These are phyloP conservation scores for Conger conger DNA, from an alignment of 2,113 vertebrate species.

Conservation along the genomic window DNA sequence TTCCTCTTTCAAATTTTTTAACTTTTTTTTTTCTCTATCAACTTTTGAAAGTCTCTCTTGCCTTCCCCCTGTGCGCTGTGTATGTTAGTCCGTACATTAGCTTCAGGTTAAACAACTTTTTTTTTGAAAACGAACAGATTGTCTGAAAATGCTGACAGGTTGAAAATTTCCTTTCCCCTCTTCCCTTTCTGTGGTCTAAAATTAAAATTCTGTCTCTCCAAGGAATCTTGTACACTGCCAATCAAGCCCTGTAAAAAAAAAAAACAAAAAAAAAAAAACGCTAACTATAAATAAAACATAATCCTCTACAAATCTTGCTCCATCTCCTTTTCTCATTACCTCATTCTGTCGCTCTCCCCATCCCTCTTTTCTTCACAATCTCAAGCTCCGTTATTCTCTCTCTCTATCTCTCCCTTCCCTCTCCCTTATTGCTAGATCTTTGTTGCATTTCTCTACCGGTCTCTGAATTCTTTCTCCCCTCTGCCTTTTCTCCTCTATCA, in stretches of 20 bases:
- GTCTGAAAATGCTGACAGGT: slow-evolving; percentile 58
- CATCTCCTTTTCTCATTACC: slow-evolving; percentile 4
- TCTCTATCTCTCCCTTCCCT: slow-evolving; percentile 24
- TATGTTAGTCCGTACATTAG: slow-evolving; percentile 37
- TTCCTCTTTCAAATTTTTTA: slow-evolving; percentile 24
- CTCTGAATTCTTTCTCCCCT: slow-evolving; percentile 2
- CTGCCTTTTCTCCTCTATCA: slow-evolving; percentile 22
- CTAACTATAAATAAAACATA: slow-evolving; percentile 69
- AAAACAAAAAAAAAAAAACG: slow-evolving; percentile 45
- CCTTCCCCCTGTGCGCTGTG: slow-evolving; percentile 13
- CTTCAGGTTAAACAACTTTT: slow-evolving; percentile 58
- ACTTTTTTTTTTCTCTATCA: slow-evolving; percentile 12
- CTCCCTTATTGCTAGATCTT: neutral
- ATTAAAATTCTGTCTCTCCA: slow-evolving; percentile 62
- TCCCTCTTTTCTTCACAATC: slow-evolving; percentile 7
- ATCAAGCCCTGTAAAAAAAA: slow-evolving; percentile 56
- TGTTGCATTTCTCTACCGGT: slow-evolving; percentile 11
- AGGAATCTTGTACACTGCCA: slow-evolving; percentile 57
- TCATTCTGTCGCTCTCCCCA: slow-evolving; percentile 2
- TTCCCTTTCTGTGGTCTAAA: slow-evolving; percentile 53
- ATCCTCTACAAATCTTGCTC: slow-evolving; percentile 43
- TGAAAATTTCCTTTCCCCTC: slow-evolving; percentile 40
- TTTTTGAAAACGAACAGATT: slow-evolving; percentile 30
- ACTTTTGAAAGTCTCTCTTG: slow-evolving; percentile 26
- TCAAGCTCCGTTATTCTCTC: neutral